Base-by-base conservation (phyloP, 2,797 vertebrate genomes). In the Gadopsis bispinosus region DNA sequence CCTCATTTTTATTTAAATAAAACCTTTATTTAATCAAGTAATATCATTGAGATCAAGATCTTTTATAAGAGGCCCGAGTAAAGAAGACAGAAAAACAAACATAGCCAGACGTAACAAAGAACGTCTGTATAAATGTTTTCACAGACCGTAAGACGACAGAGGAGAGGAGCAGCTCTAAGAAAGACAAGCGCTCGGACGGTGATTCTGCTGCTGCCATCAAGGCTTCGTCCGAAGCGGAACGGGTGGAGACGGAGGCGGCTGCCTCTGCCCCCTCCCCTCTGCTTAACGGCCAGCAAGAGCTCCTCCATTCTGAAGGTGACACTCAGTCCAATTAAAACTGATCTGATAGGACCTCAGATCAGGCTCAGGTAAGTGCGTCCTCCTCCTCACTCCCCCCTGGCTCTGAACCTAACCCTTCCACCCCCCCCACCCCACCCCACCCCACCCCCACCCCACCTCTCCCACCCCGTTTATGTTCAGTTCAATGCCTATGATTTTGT, bases 251-350 rank as follows among this genome's bases (percentile, higher is more conserved):
- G 64, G 96, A 97, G 93, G 90, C 91, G 48, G 88, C 96, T 50
- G 89, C 86, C 94, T 96, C 96, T 94, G 96, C 95, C 94, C 96
- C 91, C 93, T 96, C 97, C 95, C 96, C 96, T 90, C 96, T 97
- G 95, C 95, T 98, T 94, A 99, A 99, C 94, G 98, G 93, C 97
- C 96, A 97, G 96, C 96, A 98, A 98, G 97, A 98, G 92, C 92
- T 94, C 97, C 96, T 97, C 95, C 98, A 98, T 96, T 99, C 97
- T 99, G 98, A 99, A 99, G 98, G 98, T 99, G 98, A 99, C 98
- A 99, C 98, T 99, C 98, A 99, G 98, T 99, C 98, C 98, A 99
- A 99, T 99, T 99, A 99, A 99, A 99, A 99, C 98, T 99, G 98
- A 99, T 99, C 98, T 99, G 98, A 99, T 99, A 98, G 97, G 98